Conservation (phyloP, 2,113 vertebrate genomes). For the Corythoichthys intestinalis region DNA sequence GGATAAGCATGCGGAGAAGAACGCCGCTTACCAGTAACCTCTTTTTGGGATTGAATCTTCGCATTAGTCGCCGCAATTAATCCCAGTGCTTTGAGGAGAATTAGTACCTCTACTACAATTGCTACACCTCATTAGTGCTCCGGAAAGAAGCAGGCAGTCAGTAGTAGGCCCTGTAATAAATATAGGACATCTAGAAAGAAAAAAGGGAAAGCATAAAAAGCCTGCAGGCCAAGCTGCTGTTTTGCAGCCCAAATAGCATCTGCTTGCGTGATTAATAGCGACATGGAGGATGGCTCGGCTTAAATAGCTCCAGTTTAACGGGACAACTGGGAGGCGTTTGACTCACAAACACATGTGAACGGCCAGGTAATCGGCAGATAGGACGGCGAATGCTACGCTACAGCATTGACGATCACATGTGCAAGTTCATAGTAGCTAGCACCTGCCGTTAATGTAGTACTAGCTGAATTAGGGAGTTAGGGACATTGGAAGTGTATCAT, state of each 20-base stretch:
- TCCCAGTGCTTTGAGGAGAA: slow-evolving; percentile 46
- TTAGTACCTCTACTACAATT: slow-evolving; percentile 47
- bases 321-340: slow-evolving; percentile 20
- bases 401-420: slow-evolving; percentile 11
- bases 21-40: slow-evolving; percentile 32
- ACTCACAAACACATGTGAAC: slow-evolving; percentile 30
- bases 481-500: not conserved
- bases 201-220: not conserved
- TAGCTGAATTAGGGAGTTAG: not conserved
- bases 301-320: slow-evolving; percentile 20
- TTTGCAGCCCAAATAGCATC: slow-evolving; percentile 25
- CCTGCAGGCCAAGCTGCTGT: not conserved
- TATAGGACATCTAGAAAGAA: slow-evolving; percentile 17
- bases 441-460: not conserved
- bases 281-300: slow-evolving; percentile 20
- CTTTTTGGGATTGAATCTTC: slow-evolving; percentile 38
- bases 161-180: slow-evolving; percentile 27
- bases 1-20: slow-evolving; percentile 15
- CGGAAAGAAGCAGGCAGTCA: slow-evolving; percentile 34
- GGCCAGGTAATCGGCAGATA: slow-evolving; percentile 14
- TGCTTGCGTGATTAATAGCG: slow-evolving; percentile 17
- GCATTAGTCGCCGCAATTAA: slow-evolving; percentile 52
- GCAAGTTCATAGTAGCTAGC: not conserved
- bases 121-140: slow-evolving; percentile 45
- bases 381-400: slow-evolving; percentile 10